Base-by-base conservation (phyloP, 2,797 vertebrate species). In the Sebastes variabilis region DNA sequence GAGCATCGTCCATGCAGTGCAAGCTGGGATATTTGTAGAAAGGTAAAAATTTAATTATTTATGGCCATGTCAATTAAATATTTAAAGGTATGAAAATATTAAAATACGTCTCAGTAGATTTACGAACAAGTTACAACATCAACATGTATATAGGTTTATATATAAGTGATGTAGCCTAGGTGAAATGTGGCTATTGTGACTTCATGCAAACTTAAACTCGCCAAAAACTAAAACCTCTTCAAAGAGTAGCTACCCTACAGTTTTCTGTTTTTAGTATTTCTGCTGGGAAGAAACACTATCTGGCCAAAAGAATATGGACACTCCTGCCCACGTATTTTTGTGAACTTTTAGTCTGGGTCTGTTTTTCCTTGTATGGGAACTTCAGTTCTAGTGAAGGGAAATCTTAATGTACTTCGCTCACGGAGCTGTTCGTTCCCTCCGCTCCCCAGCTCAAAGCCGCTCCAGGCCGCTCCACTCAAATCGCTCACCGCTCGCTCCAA, bases 21-120 rank as follows among this genome's bases (percentile, higher is more conserved):
- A 99, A 88, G 98, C 98, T 70, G 98, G 98, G 27, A 99, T 99
- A 94, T 99, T 99, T 94, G 98, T 99, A 10, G 98, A 99, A 92
- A 97, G 98, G 98, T 72, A 59, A 18, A 32, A 16, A 4, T 12
- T 2, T 0, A 11, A 9, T 49, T 20, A 46, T 6, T 18, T 2
- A 18, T 16, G 56, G 27, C 14, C 56, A 0, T 59, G 4, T 59
- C 4, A 49, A 20, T 58, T 25, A 29, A 30, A 20, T 18, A 8
- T 49, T 49, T 49, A 0, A 49, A 20, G 16, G 16, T 49, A 46
- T 42, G 14, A 42, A 16, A 42, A 42, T 6, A 42, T 34, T 34
- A 34, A 34, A 34, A 34, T 34, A 34, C 10, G 0, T 42, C 38
- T 16, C 7, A 49, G 18, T 49, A 49, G 16, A 49, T 49, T 49